Evolutionary conservation across 1,140 invertebrate species (phyloP), one percentile per base, ranked within the genome.

Genomic region (Hydropsyche tenuis): DNA sequence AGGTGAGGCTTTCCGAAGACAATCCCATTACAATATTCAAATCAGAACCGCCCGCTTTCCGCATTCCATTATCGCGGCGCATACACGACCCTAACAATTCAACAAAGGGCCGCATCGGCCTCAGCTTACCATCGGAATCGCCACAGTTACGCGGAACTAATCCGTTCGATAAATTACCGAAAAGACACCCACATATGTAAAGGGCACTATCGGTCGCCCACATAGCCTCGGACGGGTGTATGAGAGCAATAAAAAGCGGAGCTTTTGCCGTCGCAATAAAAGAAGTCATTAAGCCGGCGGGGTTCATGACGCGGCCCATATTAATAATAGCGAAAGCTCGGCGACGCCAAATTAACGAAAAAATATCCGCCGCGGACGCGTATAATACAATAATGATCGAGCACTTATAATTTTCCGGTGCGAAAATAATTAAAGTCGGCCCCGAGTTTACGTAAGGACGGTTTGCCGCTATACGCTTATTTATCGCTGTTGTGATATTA

Each of bases 351-450:
- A 53, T 53, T 53, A 53, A 53, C 30, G 30, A 9, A 9, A 37
- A 37, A 37, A 37, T 4, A 37, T 9, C 30, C 30, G 30, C 30
- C 30, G 9, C 9, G 30, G 9, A 37, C 30, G 3, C 9, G 30
- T 37, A 37, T 37, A 37, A 37, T 37, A 53, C 16, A 53, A 53
- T 53, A 53, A 53, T 53, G 48, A 53, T 53, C 48, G 48, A 53
- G 48, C 20, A 53, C 48, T 53, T 53, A 53, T 53, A 53, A 53
- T 53, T 53, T 53, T 53, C 48, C 48, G 48, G 48, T 16, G 48
- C 48, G 16, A 53, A 53, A 53, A 53, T 53, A 53, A 53, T 53
- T 53, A 53, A 53, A 53, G 9, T 37, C 9, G 3, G 30, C 30
- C 30, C 30, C 30, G 30, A 37, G 30, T 37, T 37, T 37, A 37